A percentile compares a stretch with the other conserved stretches of the same genome.
Evolutionary conservation across 2,113 vertebrate species (phyloP).

Genomic region (Bos indicus): DNA sequence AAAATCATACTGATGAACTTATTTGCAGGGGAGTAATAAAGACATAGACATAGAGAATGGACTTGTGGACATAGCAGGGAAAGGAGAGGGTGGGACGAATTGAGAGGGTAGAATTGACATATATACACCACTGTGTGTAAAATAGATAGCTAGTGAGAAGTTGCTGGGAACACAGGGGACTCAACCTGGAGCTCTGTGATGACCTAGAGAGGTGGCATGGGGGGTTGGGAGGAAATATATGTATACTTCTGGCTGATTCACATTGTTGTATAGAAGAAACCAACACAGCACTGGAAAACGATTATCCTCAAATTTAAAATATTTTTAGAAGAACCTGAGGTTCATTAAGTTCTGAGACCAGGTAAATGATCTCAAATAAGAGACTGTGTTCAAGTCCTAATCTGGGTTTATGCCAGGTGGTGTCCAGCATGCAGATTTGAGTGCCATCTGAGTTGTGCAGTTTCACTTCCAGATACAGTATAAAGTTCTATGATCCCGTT

Average conservation of each 20-base stretch:
- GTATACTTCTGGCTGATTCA: not conserved
- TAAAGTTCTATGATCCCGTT: not conserved
- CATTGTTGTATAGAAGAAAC: not conserved
- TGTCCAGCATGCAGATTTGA: not conserved
- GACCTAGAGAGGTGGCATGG: not conserved
- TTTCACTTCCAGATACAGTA: not conserved
- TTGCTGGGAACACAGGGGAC: not conserved
- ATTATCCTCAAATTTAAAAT: not conserved
- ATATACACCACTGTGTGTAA: not conserved
- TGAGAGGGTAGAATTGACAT: not conserved
- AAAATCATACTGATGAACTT: not conserved
- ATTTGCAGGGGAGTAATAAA: not conserved
- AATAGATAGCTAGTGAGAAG: not conserved
- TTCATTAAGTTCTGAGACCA: not conserved
- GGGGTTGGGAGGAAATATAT: not conserved
- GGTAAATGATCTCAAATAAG: not conserved
- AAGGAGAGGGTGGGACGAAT: not conserved
- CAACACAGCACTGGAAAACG: not conserved
- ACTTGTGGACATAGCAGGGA: not conserved
- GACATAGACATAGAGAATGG: not conserved
- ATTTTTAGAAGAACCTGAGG: not conserved
- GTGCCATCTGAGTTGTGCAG: not conserved
- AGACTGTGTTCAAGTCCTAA: not conserved
- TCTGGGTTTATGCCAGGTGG: not conserved
- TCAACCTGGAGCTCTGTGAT: not conserved